Conservation (phyloP, 2,797 vertebrate species). For the Eleutherodactylus coqui region DNA sequence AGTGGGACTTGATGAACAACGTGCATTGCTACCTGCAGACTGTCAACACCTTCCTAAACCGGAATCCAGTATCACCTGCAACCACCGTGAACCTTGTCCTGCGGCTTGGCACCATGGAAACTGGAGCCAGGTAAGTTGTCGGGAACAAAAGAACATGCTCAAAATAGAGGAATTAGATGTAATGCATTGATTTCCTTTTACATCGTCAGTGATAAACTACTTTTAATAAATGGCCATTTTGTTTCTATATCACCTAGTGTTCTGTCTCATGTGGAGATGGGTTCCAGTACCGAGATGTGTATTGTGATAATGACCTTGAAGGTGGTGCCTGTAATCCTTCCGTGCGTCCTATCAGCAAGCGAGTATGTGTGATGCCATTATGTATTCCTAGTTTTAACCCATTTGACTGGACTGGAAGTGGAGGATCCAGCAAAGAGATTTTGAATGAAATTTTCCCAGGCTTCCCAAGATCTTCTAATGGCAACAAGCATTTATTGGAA, state of each 20-base stretch:
- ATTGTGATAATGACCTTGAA: constrained; percentile 80
- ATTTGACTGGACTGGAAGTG: constrained; percentile 88
- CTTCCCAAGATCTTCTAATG: constrained; percentile 58
- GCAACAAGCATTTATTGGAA: constrained; percentile 61
- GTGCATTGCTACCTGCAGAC: constrained; percentile 76
- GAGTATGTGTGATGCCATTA: constrained; percentile 60
- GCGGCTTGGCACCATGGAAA: constrained; percentile 83
- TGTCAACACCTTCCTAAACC: constrained; percentile 84
- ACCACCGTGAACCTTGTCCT: constrained; percentile 81
- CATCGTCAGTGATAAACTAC: background rate
- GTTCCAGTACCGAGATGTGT: constrained; percentile 74
- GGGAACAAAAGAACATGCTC: background rate
- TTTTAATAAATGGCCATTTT: background rate
- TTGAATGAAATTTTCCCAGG: constrained; percentile 83
- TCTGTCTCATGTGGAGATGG: constrained; percentile 85
- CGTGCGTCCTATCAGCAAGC: constrained; percentile 31
- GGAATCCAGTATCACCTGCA: constrained; percentile 76
- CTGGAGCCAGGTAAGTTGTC: constrained; percentile 88
- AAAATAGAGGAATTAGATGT: background rate
- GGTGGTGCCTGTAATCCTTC: constrained; percentile 35
- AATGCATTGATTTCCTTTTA: background rate
- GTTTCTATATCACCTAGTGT: constrained; percentile 77
- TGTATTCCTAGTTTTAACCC: constrained; percentile 72
- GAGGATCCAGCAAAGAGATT: constrained; percentile 84
- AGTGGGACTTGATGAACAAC: constrained; percentile 85